Percentiles rank a stretch among this genome's conserved stretches.
Conservation (phyloP, 92 coral and sea anemone genomes). For the Micromussa lordhowensis region DNA sequence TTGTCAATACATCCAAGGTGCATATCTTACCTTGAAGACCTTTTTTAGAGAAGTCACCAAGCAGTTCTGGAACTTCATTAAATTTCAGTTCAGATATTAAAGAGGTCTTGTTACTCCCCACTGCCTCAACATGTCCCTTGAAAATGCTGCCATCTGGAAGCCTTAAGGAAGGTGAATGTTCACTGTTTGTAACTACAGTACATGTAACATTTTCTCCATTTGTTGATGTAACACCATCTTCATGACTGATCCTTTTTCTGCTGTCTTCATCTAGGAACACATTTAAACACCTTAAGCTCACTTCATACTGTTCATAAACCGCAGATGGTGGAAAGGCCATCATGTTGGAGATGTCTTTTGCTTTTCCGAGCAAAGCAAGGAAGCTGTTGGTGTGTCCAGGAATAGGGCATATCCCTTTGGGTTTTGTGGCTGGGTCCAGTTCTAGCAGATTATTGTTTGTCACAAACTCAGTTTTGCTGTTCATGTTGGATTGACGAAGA, state of each 20-base stretch:
- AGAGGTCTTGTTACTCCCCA: background rate
- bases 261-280: background rate
- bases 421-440: slow-evolving; percentile 7
- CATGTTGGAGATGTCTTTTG: slow-evolving; percentile 5
- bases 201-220: background rate
- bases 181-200: background rate
- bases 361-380: slow-evolving; percentile 31
- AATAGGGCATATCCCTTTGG: slow-evolving; percentile 36
- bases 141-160: slow-evolving; percentile 41
- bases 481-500: background rate
- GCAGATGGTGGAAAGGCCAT: slow-evolving; percentile 30
- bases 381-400: slow-evolving; percentile 24
- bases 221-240: background rate
- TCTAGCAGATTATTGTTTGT: background rate
- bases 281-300: slow-evolving; percentile 12
- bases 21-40: background rate
- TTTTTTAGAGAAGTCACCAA: background rate
- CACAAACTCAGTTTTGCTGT: slow-evolving; percentile 15
- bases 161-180: slow-evolving; percentile 3
- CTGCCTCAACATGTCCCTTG: background rate
- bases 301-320: slow-evolving; percentile 15
- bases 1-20: background rate
- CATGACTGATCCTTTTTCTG: background rate
- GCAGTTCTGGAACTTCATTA: background rate
- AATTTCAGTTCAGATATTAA: slow-evolving; percentile 32